phyloP scores from a whole-genome alignment of 2,888 invertebrate genomes.

The Scaptomyza reducta region DNA sequence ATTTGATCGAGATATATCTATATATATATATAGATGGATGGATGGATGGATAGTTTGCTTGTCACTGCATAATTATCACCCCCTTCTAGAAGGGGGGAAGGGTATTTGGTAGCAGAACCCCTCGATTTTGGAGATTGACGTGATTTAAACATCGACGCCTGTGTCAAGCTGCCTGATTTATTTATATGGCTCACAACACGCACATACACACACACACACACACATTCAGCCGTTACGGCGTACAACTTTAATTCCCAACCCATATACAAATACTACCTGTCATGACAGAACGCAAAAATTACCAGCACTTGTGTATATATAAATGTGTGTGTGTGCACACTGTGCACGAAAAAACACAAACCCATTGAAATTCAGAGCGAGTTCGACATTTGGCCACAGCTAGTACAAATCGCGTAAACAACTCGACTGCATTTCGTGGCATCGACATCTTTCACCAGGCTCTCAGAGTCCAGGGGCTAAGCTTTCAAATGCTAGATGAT shows the following conservation, averaged over 20 bases:
- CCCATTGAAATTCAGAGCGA: constrained; percentile 73
- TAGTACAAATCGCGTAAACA: constrained; percentile 77
- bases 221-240: constrained; percentile 16
- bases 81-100: constrained; percentile 12
- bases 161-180: constrained; percentile 74
- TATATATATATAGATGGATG: neutral
- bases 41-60: constrained; percentile 19
- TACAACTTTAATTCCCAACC: constrained; percentile 42
- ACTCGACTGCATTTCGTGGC: constrained; percentile 64
- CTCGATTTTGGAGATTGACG: constrained; percentile 52
- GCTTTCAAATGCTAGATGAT: constrained; percentile 9
- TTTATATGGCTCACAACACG: constrained; percentile 75
- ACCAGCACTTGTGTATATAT: constrained; percentile 42
- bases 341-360: constrained; percentile 26
- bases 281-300: constrained; percentile 68
- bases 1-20: constrained; percentile 20
- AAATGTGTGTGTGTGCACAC: neutral
- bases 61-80: constrained; percentile 44
- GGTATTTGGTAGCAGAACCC: constrained; percentile 28
- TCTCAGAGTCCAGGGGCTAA: constrained; percentile 34
- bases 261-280: constrained; percentile 65
- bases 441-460: constrained; percentile 57
- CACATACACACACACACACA: constrained; percentile 62
- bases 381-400: constrained; percentile 70
- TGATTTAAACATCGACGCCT: constrained; percentile 74